phyloP scores from a whole-genome alignment of 1,140 invertebrate species.

The Hycleus cichorii region DNA sequence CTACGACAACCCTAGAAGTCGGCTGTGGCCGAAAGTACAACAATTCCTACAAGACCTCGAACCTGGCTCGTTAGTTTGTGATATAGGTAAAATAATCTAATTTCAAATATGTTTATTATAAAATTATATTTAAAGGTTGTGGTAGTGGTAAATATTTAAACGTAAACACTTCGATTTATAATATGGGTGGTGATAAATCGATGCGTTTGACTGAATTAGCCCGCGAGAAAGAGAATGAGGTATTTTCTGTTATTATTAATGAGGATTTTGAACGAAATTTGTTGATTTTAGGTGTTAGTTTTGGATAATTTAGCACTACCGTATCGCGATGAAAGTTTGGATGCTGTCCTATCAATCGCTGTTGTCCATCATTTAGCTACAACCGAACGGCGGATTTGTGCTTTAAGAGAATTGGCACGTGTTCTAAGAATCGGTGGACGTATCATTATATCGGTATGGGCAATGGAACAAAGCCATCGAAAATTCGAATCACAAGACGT shows the following conservation, averaged over 20 bases:
- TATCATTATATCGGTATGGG: constrained; percentile 93
- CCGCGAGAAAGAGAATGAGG: constrained; percentile 72
- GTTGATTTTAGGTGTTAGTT: constrained; percentile 59
- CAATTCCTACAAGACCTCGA: constrained; percentile 82
- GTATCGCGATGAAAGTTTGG: constrained; percentile 87
- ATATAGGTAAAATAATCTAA: constrained; percentile 65
- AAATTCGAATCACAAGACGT: constrained; percentile 90
- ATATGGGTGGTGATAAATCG: constrained; percentile 83
- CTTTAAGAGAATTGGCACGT: constrained; percentile 78
- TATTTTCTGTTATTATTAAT: constrained; percentile 34
- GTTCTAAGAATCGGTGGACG: constrained; percentile 84
- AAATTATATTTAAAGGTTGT: constrained; percentile 56
- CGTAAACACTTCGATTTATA: constrained; percentile 77
- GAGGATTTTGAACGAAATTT: background rate
- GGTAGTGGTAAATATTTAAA: constrained; percentile 89
- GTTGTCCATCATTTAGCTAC: constrained; percentile 94
- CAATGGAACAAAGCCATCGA: constrained; percentile 85
- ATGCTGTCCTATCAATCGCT: constrained; percentile 88
- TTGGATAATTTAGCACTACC: constrained; percentile 86
- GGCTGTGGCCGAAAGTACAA: constrained; percentile 76
- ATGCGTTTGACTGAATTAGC: constrained; percentile 69
- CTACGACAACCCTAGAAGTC: constrained; percentile 60
- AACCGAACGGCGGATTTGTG: constrained; percentile 77
- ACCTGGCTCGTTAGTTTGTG: constrained; percentile 84
- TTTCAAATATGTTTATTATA: background rate